A percentile compares a stretch with the other conserved stretches of the same genome.
phyloP scores from a whole-genome alignment of 2,888 invertebrate species.

The Rotaria macrura region DNA sequence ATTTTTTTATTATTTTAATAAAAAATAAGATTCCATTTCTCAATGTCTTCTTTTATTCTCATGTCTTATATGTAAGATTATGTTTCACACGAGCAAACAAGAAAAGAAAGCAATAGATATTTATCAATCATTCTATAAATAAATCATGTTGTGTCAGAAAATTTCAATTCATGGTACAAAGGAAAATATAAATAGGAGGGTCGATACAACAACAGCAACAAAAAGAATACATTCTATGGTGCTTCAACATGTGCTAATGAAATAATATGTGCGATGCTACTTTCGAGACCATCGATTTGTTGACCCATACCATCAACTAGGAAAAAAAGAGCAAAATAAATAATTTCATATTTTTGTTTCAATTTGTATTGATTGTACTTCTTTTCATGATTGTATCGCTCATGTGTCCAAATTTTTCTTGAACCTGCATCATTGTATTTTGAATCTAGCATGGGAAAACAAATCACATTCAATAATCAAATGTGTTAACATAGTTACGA shows the following conservation, averaged over 20 bases:
- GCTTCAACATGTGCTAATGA: not conserved
- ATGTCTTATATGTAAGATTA: not conserved
- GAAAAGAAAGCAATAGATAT: no score
- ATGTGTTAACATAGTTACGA: not conserved
- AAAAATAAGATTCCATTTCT: not conserved
- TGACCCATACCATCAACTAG: not conserved
- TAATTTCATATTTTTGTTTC: no score
- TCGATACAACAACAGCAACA: no score
- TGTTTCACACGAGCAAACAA: no score
- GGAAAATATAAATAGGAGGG: no score
- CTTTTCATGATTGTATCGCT: not conserved
- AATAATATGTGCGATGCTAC: not conserved
- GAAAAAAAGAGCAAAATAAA: not conserved
- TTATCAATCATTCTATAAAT: no score
- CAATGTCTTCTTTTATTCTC: not conserved
- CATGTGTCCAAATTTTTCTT: not conserved
- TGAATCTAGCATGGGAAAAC: not conserved
- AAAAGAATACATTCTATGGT: no score
- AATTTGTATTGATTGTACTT: not conserved
- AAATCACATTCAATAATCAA: not conserved
- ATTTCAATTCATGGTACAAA: no score
- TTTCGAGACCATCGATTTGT: not conserved
- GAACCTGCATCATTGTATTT: not conserved
- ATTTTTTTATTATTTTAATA: not conserved
- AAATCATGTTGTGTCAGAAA: no score